A percentile compares a stretch with the other conserved stretches of the same genome.
phyloP scores from a whole-genome alignment of 2,888 invertebrate genomes.

The Ormyrus thymus region DNA sequence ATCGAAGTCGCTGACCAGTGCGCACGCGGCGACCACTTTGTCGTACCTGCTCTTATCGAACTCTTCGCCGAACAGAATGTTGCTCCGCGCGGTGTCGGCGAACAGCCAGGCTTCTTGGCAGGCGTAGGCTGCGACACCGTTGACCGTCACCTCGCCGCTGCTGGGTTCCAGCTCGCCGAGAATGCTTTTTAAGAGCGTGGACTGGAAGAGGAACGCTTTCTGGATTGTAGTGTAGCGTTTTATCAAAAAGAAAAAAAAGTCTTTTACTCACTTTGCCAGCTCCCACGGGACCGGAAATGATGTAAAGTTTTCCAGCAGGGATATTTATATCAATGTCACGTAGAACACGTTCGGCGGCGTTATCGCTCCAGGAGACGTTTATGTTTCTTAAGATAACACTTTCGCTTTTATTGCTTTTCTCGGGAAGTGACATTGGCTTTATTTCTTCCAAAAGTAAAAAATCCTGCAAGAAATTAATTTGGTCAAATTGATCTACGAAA shows the following conservation, averaged over 20 bases:
- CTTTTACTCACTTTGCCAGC: constrained; percentile 81
- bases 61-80: constrained; percentile 87
- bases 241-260: not conserved
- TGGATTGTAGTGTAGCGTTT: not conserved
- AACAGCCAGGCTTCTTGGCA: constrained; percentile 92
- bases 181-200: constrained; percentile 82
- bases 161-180: constrained; percentile 82
- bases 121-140: constrained; percentile 84
- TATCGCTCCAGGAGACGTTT: constrained; percentile 68
- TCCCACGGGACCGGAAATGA: constrained; percentile 91
- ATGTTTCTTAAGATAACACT: not conserved
- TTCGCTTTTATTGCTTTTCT: not conserved
- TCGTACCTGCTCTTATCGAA: constrained; percentile 79
- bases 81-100: constrained; percentile 85
- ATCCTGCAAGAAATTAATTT: constrained; percentile 65
- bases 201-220: constrained; percentile 69
- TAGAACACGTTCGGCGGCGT: constrained; percentile 68
- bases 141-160: constrained; percentile 80
- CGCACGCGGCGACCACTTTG: constrained; percentile 72
- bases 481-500: no score
- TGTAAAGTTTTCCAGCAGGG: constrained; percentile 80
- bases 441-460: constrained; percentile 79
- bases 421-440: constrained; percentile 56
- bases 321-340: constrained; percentile 77
- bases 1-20: constrained; percentile 75